Base-by-base conservation (phyloP, 2,113 vertebrate species). In the Atlantisia rogersi region DNA sequence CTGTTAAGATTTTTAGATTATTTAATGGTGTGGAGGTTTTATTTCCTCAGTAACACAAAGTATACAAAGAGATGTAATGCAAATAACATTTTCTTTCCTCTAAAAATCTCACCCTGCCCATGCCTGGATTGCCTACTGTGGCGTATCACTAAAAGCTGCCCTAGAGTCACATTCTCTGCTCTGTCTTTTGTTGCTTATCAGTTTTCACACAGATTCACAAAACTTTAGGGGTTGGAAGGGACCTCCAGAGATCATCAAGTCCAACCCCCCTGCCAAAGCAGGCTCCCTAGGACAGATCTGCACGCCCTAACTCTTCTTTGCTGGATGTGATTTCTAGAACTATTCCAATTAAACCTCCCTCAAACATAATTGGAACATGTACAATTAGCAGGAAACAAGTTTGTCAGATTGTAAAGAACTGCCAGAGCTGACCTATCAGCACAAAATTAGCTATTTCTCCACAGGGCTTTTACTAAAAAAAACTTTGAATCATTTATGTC, bases 311-410 rank as follows among this genome's bases (percentile, higher is more conserved):
- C 10, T 82, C 26, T 35, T 82, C 53, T 39, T 80, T 48, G 70
- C 25, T 32, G n/a, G 44, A 73, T 80, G 15, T 0, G 0, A 63
- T 55, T 94, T 93, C 76, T 85, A 86, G 35, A 85, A 76, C 0
- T 0, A 59, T 35, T 78, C n/a, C 60, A 81, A 68, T 68, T 88
- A 77, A 67, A 63, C 67, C 69, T 83, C 64, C n/a, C 60, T 71
- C 56, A 12, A 84, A 94, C 19, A 24, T 75, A 75, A 88, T 4
- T 93, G 59, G 71, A 94, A 86, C 25, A 70, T 10, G 28, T 50
- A 88, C 50, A 65, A 55, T 82, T 86, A 88, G n/a, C 75, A 94
- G 82, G 71, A 93, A 94, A 83, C 22, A 90, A 62, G 24, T 85
- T 79, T 80, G 44, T 86, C 63, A 70, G 10, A 26, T 62, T 80